A percentile compares a stretch with the other conserved stretches of the same genome.
These are phyloP conservation scores for Drosophila birchii DNA, from an alignment of 2,888 invertebrate genomes.

Conservation along the genomic window DNA sequence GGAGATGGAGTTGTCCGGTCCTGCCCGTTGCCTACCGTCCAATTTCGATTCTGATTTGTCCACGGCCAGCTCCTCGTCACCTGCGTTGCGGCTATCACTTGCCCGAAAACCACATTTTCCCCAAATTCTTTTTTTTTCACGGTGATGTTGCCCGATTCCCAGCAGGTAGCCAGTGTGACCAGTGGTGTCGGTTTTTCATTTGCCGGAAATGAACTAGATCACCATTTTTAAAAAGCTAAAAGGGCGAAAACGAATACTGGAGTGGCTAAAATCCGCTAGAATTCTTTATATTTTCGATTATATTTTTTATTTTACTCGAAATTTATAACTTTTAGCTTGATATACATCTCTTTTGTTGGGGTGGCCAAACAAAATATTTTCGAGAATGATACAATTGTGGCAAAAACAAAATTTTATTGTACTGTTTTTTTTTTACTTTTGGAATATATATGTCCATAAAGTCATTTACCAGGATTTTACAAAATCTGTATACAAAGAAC, in stretches of 20 bases:
- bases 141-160: constrained; percentile 60
- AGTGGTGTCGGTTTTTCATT: neutral
- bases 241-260: neutral
- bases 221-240: neutral
- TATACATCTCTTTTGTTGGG: too few species aligned
- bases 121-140: constrained; percentile 55
- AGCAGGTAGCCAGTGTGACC: constrained; percentile 32
- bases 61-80: constrained; percentile 28
- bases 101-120: constrained; percentile 64
- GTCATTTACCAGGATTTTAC: too few species aligned
- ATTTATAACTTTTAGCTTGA: too few species aligned
- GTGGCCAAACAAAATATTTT: too few species aligned
- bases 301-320: neutral
- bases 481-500: too few species aligned
- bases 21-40: constrained; percentile 5
- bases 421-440: too few species aligned
- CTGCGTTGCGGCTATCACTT: constrained; percentile 43
- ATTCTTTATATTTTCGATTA: neutral
- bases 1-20: constrained; percentile 29
- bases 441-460: too few species aligned
- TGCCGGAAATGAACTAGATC: neutral
- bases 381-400: too few species aligned
- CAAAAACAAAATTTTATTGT: too few species aligned
- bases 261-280: neutral
- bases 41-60: constrained; percentile 34